Conservation (phyloP, 64 coral and sea anemone species). For the Stichodactyla helianthus region DNA sequence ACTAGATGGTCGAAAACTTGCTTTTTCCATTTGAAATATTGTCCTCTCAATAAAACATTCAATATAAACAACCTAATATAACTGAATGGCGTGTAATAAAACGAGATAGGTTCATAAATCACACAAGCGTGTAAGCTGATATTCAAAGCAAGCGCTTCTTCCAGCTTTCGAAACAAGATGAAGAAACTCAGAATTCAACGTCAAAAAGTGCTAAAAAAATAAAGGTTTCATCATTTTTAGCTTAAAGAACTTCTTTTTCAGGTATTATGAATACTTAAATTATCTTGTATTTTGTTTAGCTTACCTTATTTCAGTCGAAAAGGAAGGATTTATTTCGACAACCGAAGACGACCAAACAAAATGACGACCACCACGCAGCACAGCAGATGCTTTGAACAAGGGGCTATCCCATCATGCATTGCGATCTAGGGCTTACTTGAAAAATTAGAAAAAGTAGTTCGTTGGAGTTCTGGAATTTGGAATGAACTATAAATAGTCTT, state of each 20-base stretch:
- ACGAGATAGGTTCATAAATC: not conserved
- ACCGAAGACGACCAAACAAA: not conserved
- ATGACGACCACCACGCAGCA: not conserved
- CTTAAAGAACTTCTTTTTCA: not conserved
- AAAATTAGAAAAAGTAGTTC: not conserved
- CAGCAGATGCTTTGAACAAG: not conserved
- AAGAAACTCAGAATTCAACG: not conserved
- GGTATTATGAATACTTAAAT: not conserved
- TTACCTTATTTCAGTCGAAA: not conserved
- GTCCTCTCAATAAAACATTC: not conserved
- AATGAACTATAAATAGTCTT: not conserved
- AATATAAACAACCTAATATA: not conserved
- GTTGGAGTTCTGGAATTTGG: not conserved
- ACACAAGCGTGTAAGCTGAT: not conserved
- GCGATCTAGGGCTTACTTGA: not conserved
- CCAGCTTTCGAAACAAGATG: not conserved
- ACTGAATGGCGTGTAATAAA: not conserved
- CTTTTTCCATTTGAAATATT: not conserved
- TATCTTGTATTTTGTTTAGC: not conserved
- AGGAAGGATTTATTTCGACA: not conserved
- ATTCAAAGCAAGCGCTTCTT: not conserved
- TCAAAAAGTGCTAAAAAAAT: not conserved
- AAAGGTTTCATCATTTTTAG: not conserved
- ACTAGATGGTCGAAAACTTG: not conserved
- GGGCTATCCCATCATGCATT: constrained; percentile 1